Base-by-base conservation (phyloP, 2,888 invertebrate species). In the Dynastes tityus region DNA sequence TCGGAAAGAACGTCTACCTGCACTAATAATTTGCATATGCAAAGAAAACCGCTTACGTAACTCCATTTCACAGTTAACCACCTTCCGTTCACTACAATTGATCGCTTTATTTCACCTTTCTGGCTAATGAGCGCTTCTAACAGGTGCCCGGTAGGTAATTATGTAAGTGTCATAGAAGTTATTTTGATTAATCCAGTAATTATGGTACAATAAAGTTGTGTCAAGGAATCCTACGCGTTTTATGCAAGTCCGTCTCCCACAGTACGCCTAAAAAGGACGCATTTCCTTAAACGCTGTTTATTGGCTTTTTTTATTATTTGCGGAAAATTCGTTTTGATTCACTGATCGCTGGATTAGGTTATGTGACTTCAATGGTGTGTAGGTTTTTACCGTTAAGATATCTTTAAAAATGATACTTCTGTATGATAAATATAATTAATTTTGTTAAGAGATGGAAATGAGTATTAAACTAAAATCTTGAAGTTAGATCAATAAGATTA, bases 61-160 rank as follows among this genome's bases (percentile, higher is more conserved):
- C 32, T n/a, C 8, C 63, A 9, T 32, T 32, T 63, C 32, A 63
- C 63, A 63, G 32, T 63, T 63, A 63, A 32, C 32, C 63, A 27
- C 32, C 32, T 32, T 63, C 63, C 32, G 63, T 5, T 63, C 27
- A 63, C 32, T 4, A 5, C 22, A 63, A 63, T 29, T 8, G 29
- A 32, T 63, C 32, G 45, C 45, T 45, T 63, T 5, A 68, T 51
- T 68, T 49, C 29, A 68, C 51, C 49, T 51, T 22, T 29, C 32
- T 5, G 32, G 32, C 29, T 68, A 68, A 68, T 51, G 16, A 68
- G 5, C 29, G 51, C 49, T 51, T 27, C 13, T 53, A 68, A 68
- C 68, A 68, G 53, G 68, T 68, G 68, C 51, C 51, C 29, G 29
- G 45, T 11, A 8, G 45, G 45, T 29, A 29, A 68, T 68, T 68